Percentiles rank a stretch among this genome's conserved stretches.
Conservation (phyloP, 1,140 invertebrate species). For the Metaphire vulgaris region DNA sequence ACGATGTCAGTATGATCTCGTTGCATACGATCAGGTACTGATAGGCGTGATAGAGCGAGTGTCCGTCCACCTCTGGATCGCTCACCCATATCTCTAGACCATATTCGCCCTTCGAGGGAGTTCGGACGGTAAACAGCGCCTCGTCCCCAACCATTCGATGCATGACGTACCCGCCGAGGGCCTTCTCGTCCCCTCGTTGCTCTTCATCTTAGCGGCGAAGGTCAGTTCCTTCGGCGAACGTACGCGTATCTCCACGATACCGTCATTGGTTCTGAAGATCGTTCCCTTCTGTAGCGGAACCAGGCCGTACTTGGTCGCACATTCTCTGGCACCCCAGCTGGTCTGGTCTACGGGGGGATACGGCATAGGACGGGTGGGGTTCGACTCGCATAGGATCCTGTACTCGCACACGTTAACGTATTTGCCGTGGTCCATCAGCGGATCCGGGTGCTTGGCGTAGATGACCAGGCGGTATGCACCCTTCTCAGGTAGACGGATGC, state of each 20-base stretch:
- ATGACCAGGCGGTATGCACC: conserved; percentile 50
- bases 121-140: conserved; percentile 48
- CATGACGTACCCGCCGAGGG: conserved; percentile 47
- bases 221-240: conserved; percentile 40
- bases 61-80: conserved; percentile 47
- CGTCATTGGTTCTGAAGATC: conserved; percentile 37
- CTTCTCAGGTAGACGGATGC: conserved; percentile 45
- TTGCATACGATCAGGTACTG: conserved; percentile 50
- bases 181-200: conserved; percentile 41
- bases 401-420: conserved; percentile 53
- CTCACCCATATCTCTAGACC: conserved; percentile 52
- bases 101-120: conserved; percentile 48
- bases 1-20: conserved; percentile 39
- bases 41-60: conserved; percentile 48
- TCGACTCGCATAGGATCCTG: conserved; percentile 36
- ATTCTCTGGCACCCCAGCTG: conserved; percentile 43
- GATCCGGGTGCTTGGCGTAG: conserved; percentile 50
- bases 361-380: conserved; percentile 35
- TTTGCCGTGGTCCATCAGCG: conserved; percentile 47
- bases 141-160: conserved; percentile 46
- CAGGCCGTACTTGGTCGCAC: conserved; percentile 38
- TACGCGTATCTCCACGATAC: conserved; percentile 32
- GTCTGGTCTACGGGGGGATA: conserved; percentile 51
- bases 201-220: conserved; percentile 51
- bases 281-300: conserved; percentile 45